Percentiles rank a stretch among this genome's conserved stretches.
Conservation (phyloP, 2,888 invertebrate species). For the Hanleya hanleyi region DNA sequence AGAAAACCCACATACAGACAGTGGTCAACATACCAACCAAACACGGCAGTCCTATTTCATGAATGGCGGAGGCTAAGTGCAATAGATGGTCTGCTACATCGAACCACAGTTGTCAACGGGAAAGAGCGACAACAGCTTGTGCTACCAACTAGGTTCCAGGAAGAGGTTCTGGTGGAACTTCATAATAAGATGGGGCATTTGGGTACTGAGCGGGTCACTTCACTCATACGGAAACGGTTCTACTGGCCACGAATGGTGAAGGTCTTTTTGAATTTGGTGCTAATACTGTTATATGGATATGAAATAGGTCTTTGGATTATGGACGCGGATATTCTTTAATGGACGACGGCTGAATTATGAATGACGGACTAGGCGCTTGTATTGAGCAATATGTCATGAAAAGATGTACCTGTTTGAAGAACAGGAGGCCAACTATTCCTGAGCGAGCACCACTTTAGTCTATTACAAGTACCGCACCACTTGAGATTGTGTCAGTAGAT, state of each 20-base stretch:
- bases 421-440: conserved; percentile 3
- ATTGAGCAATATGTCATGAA: conserved; percentile 17
- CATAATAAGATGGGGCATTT: no score
- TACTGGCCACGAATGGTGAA: conserved; percentile 5
- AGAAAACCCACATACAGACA: not conserved
- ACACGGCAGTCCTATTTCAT: not conserved
- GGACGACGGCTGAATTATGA: no score
- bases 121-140: no score
- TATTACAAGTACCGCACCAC: not conserved
- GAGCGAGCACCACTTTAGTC: not conserved
- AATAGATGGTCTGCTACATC: not conserved
- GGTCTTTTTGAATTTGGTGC: no score
- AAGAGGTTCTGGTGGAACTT: no score
- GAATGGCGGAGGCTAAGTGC: not conserved
- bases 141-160: no score
- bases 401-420: conserved; percentile 15
- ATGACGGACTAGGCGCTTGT: no score
- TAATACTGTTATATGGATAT: no score
- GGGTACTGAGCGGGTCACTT: conserved; percentile 3
- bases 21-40: not conserved
- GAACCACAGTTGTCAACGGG: not conserved
- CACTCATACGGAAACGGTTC: conserved; percentile 12
- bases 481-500: not conserved
- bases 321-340: no score
- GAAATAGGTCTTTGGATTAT: no score